Base-by-base conservation (phyloP, 2,113 vertebrate genomes). In the Prinia subflava region DNA sequence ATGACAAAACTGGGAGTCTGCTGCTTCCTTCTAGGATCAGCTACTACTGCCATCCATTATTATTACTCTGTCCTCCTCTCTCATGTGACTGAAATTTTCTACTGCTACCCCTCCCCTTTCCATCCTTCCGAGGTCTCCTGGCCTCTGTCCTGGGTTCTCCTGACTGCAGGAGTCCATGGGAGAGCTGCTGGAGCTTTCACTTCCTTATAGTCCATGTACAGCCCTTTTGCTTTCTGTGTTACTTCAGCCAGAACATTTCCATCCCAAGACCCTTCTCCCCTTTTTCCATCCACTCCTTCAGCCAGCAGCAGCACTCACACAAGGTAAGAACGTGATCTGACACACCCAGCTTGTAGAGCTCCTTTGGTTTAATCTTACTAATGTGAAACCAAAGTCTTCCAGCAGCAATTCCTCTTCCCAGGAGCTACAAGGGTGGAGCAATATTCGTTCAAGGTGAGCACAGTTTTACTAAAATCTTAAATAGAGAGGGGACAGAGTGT, bases 211-310 rank as follows among this genome's bases (percentile, higher is more conserved):
- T 16, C 25, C 39, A 8, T 2, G 2, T 25, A 18, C 3, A 16
- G 27, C 3, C 16, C 6, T 53, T 62, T 73, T 22, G 9, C 9
- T 68, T 68, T 80, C 27, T 2, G 1, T 46, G 3, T 3, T 23
- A 9, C 55, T 25, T 59, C 53, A 87, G 11, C 28, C 63, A 27
- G 21, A 71, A 20, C 3, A 11, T 4, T 5, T 44, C 67, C 37
- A n/a, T 10, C 16, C 7, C 0, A 0, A 46, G 57, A 46, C 13
- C 19, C 24, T 39, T 57, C 37, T 76, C 7, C 18, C 15, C 3
- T 27, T 55, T 49, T 3, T 4, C 16, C 62, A 52, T 41, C 50
- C 10, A 15, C 13, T 62, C 31, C 46, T 76, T 87, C 55, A 74
- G 60, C 18, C 53, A 69, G 15, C 33, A 59, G 39, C 13, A 87